These are phyloP conservation scores for Galemys pyrenaicus DNA, from an alignment of 2,113 vertebrate genomes.

Conservation along the genomic window DNA sequence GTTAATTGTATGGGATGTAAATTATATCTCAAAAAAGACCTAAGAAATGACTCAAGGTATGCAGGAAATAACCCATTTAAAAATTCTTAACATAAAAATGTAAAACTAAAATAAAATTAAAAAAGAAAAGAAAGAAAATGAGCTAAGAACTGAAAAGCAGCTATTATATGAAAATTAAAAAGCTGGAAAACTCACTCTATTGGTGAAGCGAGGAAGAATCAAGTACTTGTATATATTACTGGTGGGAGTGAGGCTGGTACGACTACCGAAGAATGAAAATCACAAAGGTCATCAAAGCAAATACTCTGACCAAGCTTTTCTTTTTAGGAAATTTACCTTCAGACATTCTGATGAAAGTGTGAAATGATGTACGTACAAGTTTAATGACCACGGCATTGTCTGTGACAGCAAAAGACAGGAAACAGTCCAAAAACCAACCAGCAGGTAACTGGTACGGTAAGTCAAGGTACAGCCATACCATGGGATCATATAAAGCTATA, in stretches of 20 bases:
- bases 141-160: background rate
- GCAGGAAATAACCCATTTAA: background rate
- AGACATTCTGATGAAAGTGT: background rate
- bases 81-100: background rate
- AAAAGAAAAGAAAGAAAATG: slow-evolving; percentile 8
- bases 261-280: background rate
- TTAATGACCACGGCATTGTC: background rate
- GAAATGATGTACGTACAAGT: background rate
- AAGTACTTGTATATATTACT: background rate
- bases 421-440: background rate
- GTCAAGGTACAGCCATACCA: background rate
- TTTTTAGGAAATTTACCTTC: background rate
- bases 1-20: background rate
- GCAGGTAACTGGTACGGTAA: background rate
- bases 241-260: background rate
- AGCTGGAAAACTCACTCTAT: background rate
- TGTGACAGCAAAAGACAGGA: background rate
- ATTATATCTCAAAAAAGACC: background rate
- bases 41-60: slow-evolving; percentile 1
- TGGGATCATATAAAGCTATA: background rate
- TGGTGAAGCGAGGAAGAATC: background rate
- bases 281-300: background rate
- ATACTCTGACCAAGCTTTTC: background rate
- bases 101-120: background rate
- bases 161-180: background rate